These are phyloP conservation scores for Anableps anableps DNA, from an alignment of 2,797 vertebrate species.

Conservation along the genomic window DNA sequence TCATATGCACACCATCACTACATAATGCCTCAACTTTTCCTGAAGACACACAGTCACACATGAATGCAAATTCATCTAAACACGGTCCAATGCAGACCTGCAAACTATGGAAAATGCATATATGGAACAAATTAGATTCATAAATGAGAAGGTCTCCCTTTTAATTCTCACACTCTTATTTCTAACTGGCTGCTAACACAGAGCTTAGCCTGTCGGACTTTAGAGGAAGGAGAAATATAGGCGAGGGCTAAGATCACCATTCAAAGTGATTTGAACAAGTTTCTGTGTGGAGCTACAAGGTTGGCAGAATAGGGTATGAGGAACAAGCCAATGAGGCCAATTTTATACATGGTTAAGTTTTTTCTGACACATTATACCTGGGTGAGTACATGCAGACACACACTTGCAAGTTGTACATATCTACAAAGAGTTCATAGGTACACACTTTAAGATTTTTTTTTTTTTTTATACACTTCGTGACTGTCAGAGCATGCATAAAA, in stretches of 20 bases:
- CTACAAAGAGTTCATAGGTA: conserved; percentile 16
- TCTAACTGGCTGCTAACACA: conserved; percentile 77
- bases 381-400: conserved; percentile 15
- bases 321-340: conserved; percentile 70
- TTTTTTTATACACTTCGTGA: conserved; percentile 12
- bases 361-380: conserved; percentile 68
- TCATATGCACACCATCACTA: conserved; percentile 28
- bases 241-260: conserved; percentile 41
- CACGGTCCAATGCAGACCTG: conserved; percentile 60
- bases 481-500: conserved; percentile 6
- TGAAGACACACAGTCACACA: conserved; percentile 16
- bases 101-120: conserved; percentile 74
- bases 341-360: conserved; percentile 77
- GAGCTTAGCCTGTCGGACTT: conserved; percentile 69
- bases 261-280: conserved; percentile 70
- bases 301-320: conserved; percentile 69
- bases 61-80: conserved; percentile 62
- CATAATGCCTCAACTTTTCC: conserved; percentile 3
- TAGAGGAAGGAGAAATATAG: conserved; percentile 15
- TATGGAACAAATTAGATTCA: conserved; percentile 81
- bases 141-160: conserved; percentile 83
- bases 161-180: conserved; percentile 63
- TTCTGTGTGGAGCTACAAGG: conserved; percentile 60
- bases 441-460: conserved; percentile 24
- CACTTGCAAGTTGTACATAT: conserved; percentile 24